These are phyloP conservation scores for Meiosimyza platycephala DNA, from an alignment of 2,888 invertebrate genomes.

Conservation along the genomic window DNA sequence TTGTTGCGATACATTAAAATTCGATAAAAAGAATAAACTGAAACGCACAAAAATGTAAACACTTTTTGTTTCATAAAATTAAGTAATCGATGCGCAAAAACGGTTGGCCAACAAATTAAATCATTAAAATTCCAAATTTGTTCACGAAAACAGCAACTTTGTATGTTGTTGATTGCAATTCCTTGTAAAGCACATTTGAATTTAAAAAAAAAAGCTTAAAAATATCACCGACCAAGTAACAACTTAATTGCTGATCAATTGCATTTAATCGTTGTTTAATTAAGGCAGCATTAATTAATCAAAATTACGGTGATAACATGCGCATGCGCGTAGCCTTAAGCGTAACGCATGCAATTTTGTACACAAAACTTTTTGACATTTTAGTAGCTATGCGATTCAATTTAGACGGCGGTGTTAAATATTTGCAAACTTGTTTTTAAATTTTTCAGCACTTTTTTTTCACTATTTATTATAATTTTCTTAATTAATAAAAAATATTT, in stretches of 20 bases:
- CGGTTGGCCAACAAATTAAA: slow-evolving; percentile 18
- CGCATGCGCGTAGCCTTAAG: slow-evolving; percentile 31
- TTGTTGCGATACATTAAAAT: not conserved
- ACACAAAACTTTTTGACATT: slow-evolving; percentile 9
- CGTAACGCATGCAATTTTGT: not conserved
- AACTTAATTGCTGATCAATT: not conserved
- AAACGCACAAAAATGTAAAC: not conserved
- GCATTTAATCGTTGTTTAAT: slow-evolving; percentile 17
- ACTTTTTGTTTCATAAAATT: not conserved
- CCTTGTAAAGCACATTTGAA: slow-evolving; percentile 8
- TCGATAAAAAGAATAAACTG: not conserved
- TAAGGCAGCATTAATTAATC: slow-evolving; percentile 19
- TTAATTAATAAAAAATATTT: not conserved
- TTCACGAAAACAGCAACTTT: slow-evolving; percentile 2
- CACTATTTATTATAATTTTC: not conserved
- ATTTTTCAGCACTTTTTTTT: not conserved
- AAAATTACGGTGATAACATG: not conserved
- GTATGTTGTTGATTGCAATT: slow-evolving; percentile 13
- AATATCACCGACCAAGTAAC: not conserved
- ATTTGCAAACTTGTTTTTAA: not conserved
- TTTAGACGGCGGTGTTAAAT: not conserved
- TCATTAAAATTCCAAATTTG: slow-evolving; percentile 27
- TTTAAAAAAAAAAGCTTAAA: not conserved
- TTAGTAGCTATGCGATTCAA: not conserved
- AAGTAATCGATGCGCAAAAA: slow-evolving; percentile 12